Evolutionary conservation across 2,888 invertebrate genomes (phyloP).

Genomic region (Habrosyne pyritoides): DNA sequence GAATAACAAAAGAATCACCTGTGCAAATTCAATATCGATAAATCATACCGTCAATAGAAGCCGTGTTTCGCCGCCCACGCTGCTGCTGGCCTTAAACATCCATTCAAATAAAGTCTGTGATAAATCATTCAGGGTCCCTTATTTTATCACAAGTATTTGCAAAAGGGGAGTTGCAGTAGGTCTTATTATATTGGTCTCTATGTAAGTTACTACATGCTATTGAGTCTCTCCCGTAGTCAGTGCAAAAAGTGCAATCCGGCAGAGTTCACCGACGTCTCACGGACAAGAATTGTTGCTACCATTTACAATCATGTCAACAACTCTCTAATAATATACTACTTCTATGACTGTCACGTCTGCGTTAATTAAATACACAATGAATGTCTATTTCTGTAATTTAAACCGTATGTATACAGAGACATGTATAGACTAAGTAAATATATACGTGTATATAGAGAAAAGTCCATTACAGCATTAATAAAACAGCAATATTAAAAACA

Average conservation of each 20-base stretch:
- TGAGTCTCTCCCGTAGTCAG: constrained; percentile 34
- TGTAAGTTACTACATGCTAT: constrained; percentile 26
- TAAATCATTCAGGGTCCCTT: constrained; percentile 36
- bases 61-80: constrained; percentile 45
- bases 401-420: background rate
- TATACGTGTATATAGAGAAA: too few species aligned
- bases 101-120: constrained; percentile 42
- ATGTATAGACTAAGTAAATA: too few species aligned
- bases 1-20: constrained; percentile 46
- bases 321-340: constrained; percentile 25
- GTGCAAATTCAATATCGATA: constrained; percentile 60
- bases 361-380: background rate
- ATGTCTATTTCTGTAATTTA: background rate
- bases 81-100: constrained; percentile 32
- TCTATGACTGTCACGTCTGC: background rate
- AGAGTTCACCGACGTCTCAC: constrained; percentile 69
- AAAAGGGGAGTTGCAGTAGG: constrained; percentile 20
- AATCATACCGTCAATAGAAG: constrained; percentile 58
- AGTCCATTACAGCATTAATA: too few species aligned
- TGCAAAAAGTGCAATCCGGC: constrained; percentile 54
- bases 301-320: constrained; percentile 40
- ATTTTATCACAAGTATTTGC: constrained; percentile 24
- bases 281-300: constrained; percentile 50
- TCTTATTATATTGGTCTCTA: constrained; percentile 32
- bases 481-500: background rate